A percentile compares a stretch with the other conserved stretches of the same genome.
Evolutionary conservation across 2,797 vertebrate genomes (phyloP).

Genomic region (Galago senegalensis): DNA sequence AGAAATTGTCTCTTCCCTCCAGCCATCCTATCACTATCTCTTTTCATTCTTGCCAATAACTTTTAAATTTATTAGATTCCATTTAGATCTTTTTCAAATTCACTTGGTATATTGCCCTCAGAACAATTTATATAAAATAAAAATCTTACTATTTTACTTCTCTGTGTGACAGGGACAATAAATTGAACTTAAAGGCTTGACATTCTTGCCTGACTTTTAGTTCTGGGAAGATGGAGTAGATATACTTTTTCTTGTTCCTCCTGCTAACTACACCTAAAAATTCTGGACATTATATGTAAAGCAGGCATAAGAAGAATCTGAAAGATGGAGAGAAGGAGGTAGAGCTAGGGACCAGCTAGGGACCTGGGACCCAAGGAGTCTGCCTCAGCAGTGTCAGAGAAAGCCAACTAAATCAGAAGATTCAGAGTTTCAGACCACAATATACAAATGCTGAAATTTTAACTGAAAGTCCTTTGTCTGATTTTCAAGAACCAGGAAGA

Average conservation of each 20-base stretch:
- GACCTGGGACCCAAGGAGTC: not conserved
- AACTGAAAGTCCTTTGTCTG: not conserved
- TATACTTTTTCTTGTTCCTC: not conserved
- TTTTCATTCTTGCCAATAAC: not conserved
- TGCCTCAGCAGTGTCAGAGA: not conserved
- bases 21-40: not conserved
- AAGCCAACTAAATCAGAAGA: not conserved
- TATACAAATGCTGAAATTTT: not conserved
- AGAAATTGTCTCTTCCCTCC: not conserved
- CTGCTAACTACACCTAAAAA: not conserved
- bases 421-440: not conserved
- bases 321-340: not conserved
- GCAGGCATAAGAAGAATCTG: not conserved
- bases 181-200: not conserved
- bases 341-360: not conserved
- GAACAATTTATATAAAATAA: not conserved
- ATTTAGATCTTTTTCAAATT: not conserved
- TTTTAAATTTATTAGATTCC: conserved; percentile 6
- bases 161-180: not conserved
- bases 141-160: not conserved
- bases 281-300: not conserved
- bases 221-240: not conserved
- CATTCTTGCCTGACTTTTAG: not conserved
- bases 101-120: too few relatives aligned
- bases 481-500: not conserved